Evolutionary conservation across 2,113 vertebrate genomes (phyloP), one percentile per base, ranked within the genome.

Genomic region (Anarrhichthys ocellatus): DNA sequence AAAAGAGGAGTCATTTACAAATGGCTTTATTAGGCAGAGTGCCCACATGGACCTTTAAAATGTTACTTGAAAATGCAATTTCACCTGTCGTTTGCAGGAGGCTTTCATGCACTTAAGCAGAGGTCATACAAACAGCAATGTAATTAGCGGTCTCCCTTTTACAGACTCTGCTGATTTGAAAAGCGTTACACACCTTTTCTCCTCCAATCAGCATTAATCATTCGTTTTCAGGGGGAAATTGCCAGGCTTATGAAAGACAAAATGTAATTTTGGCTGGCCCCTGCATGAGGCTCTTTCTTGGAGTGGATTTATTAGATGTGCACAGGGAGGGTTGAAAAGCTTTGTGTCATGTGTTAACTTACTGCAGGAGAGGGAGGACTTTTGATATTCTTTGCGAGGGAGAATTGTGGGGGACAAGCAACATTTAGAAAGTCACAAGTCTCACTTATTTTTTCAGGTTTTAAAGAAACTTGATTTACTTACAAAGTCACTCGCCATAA

Each of bases 1-100:
- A 87, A 94, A 91, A 92, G 90, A 93, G 92, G 94, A 94, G 91
- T 96, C 91, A 91, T 94, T 95, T 95, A 94, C 94, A 93, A 94
- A 94, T 94, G 90, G 89, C 89, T 95, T 94, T 94, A 95, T 94
- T 93, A 92, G 91, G 86, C 93, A 91, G 93, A 95, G 95, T 93
- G 91, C 92, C 88, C 84, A 82, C 84, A 85, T 48, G 91, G 91
- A 93, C 92, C 91, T 92, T 92, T 93, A 88, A 92, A 95, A 94
- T 94, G 89, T 93, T 92, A 92, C 93, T 92, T 92, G 87, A 93
- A 92, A 95, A 94, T 93, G 85, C 92, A 92, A 93, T 95, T 95
- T 92, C 93, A 94, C 92, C 92, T 92, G 89, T 87, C 84, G 63
- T 94, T 95, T 92, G 82, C 84, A 89, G 84, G 80, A 91, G 89